These are phyloP conservation scores for Drosophila bocqueti DNA, from an alignment of 1,140 invertebrate species.

Conservation along the genomic window DNA sequence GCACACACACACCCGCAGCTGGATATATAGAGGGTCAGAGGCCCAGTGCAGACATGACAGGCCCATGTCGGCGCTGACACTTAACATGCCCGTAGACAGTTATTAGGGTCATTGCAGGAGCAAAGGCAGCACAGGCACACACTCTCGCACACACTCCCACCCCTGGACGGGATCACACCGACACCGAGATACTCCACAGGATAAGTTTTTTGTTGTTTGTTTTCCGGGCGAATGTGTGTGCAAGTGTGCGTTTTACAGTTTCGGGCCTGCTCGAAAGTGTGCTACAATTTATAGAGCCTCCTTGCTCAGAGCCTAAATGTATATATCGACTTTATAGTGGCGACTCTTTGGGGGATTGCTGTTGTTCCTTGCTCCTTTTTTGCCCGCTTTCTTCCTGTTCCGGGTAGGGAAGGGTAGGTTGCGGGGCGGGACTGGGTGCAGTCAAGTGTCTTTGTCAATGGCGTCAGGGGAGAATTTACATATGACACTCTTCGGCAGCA, in stretches of 20 bases:
- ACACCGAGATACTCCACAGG: slow-evolving; percentile 35
- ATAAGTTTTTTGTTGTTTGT: slow-evolving; percentile 48
- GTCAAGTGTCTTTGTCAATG: slow-evolving; percentile 80
- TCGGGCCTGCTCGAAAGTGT: slow-evolving; percentile 64
- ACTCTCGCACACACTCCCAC: not conserved
- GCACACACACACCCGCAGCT: slow-evolving; percentile 18
- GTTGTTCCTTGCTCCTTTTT: slow-evolving; percentile 21
- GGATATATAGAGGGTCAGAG: slow-evolving; percentile 32
- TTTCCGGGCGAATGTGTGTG: slow-evolving; percentile 38
- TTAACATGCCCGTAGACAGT: slow-evolving; percentile 83
- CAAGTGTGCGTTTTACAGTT: slow-evolving; percentile 71
- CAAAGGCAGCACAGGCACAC: slow-evolving; percentile 25
- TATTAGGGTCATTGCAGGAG: slow-evolving; percentile 73
- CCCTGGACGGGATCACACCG: not conserved
- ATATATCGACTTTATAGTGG: slow-evolving; percentile 77
- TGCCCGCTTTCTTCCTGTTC: slow-evolving; percentile 32
- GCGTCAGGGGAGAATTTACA: slow-evolving; percentile 81
- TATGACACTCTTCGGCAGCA: slow-evolving; percentile 69
- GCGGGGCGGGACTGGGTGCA: slow-evolving; percentile 7
- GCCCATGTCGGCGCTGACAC: slow-evolving; percentile 79
- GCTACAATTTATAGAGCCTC: slow-evolving; percentile 73
- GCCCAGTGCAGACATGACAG: slow-evolving; percentile 68
- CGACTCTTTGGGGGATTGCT: slow-evolving; percentile 44
- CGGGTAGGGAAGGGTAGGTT: not conserved
- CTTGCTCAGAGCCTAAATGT: slow-evolving; percentile 69